These are phyloP conservation scores for Apistogramma diplotaenia DNA, from an alignment of 2,113 vertebrate species.

Conservation along the genomic window DNA sequence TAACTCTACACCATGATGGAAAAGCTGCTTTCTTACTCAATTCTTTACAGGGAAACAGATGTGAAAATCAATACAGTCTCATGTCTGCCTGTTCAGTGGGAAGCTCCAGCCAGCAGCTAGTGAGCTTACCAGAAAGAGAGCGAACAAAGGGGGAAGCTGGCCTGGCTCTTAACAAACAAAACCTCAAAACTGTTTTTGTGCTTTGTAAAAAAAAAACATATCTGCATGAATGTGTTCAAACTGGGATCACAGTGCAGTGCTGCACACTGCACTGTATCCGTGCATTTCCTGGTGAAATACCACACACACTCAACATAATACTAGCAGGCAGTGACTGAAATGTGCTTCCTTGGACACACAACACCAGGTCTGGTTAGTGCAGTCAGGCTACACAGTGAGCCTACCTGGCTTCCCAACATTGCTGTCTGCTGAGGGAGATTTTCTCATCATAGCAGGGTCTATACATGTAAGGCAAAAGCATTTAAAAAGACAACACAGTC, in stretches of 20 bases:
- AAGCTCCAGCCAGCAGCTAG: background rate
- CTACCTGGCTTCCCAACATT: conserved; percentile 81
- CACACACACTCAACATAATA: background rate
- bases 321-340: conserved; percentile 41
- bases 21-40: background rate
- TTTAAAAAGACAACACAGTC: conserved; percentile 30
- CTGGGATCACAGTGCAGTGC: background rate
- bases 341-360: conserved; percentile 8
- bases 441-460: conserved; percentile 80
- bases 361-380: conserved; percentile 47
- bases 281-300: conserved; percentile 4
- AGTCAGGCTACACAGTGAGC: conserved; percentile 50
- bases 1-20: background rate
- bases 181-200: background rate
- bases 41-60: background rate
- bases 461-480: conserved; percentile 37
- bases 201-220: background rate
- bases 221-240: background rate
- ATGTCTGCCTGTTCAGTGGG: background rate
- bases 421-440: conserved; percentile 76
- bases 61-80: background rate
- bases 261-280: background rate
- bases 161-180: background rate
- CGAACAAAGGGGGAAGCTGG: background rate
- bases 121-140: background rate